These are phyloP conservation scores for Chaetodon trifascialis DNA, from an alignment of 2,113 vertebrate genomes.

Conservation along the genomic window DNA sequence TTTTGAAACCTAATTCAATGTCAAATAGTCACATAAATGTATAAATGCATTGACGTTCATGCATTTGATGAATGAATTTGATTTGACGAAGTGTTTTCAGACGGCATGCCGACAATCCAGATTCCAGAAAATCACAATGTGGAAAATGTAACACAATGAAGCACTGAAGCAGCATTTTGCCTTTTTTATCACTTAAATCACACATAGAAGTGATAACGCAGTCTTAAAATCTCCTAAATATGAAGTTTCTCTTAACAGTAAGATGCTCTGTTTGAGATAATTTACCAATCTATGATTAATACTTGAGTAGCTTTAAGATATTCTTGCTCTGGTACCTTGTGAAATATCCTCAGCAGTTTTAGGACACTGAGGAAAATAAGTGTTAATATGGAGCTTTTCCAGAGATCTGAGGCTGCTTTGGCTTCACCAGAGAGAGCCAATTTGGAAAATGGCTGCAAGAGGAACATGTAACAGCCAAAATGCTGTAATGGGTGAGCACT, in stretches of 20 bases:
- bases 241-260: not conserved
- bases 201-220: constrained; percentile 2
- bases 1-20: constrained; percentile 19
- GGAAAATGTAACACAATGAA: too few relatives aligned
- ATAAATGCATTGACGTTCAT: too few relatives aligned
- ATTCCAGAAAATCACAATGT: too few relatives aligned
- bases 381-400: constrained; percentile 13
- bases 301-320: constrained; percentile 29
- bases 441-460: constrained; percentile 47
- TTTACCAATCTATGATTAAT: constrained; percentile 27
- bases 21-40: not conserved
- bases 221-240: constrained; percentile 3
- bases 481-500: constrained; percentile 28
- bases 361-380: constrained; percentile 24
- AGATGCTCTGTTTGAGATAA: not conserved
- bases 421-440: constrained; percentile 7
- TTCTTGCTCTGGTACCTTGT: not conserved
- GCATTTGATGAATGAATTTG: too few relatives aligned
- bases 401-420: constrained; percentile 22
- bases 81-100: too few relatives aligned
- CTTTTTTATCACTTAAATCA: too few relatives aligned
- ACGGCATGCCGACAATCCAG: not conserved
- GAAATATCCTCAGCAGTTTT: constrained; percentile 15
- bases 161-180: too few relatives aligned
- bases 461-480: constrained; percentile 21